Conservation (phyloP, 2,888 invertebrate species). For the Amiota minor region DNA sequence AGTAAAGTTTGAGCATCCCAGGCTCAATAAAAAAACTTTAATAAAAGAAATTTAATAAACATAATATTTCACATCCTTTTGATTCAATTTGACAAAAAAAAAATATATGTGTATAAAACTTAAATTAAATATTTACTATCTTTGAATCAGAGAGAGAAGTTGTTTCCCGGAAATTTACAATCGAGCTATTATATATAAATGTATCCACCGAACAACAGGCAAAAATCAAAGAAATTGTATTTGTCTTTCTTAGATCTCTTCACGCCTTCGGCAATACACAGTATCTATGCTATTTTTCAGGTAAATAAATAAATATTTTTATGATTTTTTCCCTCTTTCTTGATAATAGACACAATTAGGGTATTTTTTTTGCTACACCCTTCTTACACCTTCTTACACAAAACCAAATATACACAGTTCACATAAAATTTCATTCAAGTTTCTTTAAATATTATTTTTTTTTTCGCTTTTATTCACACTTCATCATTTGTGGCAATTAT, state of each 20-base stretch:
- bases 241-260: slow-evolving; percentile 14
- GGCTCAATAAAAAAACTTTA: too few species aligned
- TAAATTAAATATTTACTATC: too few species aligned
- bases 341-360: slow-evolving; percentile 6
- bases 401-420: neutral
- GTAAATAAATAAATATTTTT: neutral
- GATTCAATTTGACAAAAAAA: too few species aligned
- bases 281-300: neutral
- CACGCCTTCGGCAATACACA: slow-evolving; percentile 11
- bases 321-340: neutral
- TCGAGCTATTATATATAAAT: neutral
- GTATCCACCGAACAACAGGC: neutral
- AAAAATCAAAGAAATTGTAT: neutral
- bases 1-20: too few species aligned
- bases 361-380: too few species aligned
- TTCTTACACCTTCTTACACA: neutral
- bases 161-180: neutral
- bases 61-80: too few species aligned
- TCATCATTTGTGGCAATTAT: slow-evolving; percentile 1
- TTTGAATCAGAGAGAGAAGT: neutral
- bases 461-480: neutral
- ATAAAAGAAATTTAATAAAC: too few species aligned
- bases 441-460: neutral
- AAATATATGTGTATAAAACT: too few species aligned
- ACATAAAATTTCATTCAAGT: neutral